Percentiles rank a stretch among this genome's conserved stretches.
Conservation (phyloP, 2,888 invertebrate species). For the Drosophila helvetica region DNA sequence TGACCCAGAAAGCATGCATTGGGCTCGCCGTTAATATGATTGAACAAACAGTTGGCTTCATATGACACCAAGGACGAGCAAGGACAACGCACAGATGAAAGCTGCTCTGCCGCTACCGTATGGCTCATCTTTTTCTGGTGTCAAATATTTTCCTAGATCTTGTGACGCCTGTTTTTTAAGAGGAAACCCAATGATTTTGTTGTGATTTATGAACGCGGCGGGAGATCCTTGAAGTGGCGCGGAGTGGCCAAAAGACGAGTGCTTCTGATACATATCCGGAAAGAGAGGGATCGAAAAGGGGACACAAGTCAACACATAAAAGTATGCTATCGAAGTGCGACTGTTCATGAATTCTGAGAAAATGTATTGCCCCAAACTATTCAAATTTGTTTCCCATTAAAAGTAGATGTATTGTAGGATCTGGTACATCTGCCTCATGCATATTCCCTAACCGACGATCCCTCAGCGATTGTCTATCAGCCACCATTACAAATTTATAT, state of each 20-base stretch:
- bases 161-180: slow-evolving; percentile 53
- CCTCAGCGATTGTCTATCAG: slow-evolving; percentile 7
- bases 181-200: slow-evolving; percentile 32
- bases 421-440: slow-evolving; percentile 52
- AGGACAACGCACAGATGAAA: slow-evolving; percentile 67
- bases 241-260: not conserved
- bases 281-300: not conserved
- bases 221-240: slow-evolving; percentile 20
- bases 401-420: not conserved
- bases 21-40: slow-evolving; percentile 65
- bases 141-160: slow-evolving; percentile 75
- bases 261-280: not conserved
- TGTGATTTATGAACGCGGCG: slow-evolving; percentile 53
- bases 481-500: slow-evolving; percentile 61
- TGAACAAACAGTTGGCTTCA: slow-evolving; percentile 70
- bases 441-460: slow-evolving; percentile 3
- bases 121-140: slow-evolving; percentile 50
- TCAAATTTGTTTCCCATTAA: not conserved
- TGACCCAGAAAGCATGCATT: slow-evolving; percentile 71
- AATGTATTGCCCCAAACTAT: not conserved
- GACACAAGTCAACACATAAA: not conserved
- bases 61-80: slow-evolving; percentile 42
- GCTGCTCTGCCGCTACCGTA: slow-evolving; percentile 59
- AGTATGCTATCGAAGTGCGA: not conserved
- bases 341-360: not conserved